Base-by-base conservation (phyloP, 2,113 vertebrate species). In the Todiramphus saurophagus region DNA sequence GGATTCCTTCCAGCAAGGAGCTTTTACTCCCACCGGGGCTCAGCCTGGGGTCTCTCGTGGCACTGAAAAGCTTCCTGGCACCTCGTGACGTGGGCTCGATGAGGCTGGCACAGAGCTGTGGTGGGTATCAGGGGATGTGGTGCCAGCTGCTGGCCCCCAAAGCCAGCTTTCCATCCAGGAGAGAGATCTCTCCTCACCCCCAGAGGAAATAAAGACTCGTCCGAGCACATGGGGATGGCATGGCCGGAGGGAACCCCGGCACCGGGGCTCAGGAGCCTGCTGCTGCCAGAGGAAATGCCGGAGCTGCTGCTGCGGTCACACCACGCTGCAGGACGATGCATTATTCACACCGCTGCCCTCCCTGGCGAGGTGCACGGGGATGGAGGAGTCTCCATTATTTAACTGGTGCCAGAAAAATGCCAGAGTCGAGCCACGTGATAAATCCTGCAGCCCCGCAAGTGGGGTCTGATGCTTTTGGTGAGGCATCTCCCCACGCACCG, bases 391-490 rank as follows among this genome's bases (percentile, higher is more conserved):
- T 89, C 85, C n/a, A 13, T 73, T 68, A 79, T 44, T 89, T 62
- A 84, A 35, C 73, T 24, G 19, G 53, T 87, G 78, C 87, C 96
- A 95, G 51, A 51, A 86, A 63, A 91, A 79, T 10, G 88, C 44
- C 95, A 90, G 78, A 93, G 78, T 48, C 19, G 73, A 95, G 96
- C 50, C 41, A 28, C 16, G 20, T 37, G 80, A 93, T 59, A 82
- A 95, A 96, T 75, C 90, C 63, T 14, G 43, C 10, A 15, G 53
- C 3, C n/a, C 66, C 50, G 11, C 83, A 92, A 81, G 50, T 2
- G 37, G 35, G 55, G 50, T 92, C 86, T 72, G 17, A 92, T 7
- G 15, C 62, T 87, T 81, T 93, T 85, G 39, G 7, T 1, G 5
- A 17, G 55, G 37, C 43, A 86, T 24, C 39, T 37, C 41, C 55